Conservation (phyloP, 2,888 invertebrate genomes). For the Oscheius myriophilus region DNA sequence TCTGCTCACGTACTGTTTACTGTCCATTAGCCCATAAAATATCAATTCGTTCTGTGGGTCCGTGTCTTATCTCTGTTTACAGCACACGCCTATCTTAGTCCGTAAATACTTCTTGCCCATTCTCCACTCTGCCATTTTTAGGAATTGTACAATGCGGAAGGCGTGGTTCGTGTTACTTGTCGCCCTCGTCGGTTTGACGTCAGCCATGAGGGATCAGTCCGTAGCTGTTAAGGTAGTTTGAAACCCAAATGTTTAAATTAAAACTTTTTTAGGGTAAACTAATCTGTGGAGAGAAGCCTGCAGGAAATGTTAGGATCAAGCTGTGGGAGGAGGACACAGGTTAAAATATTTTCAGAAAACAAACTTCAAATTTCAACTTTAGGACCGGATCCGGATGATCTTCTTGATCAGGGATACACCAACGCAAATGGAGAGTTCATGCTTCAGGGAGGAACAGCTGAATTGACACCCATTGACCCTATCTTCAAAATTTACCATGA, state of each 20-base stretch:
- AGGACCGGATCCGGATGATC: constrained; percentile 45
- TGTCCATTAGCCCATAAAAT: no score
- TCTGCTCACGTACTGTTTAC: no score
- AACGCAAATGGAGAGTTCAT: constrained; percentile 48
- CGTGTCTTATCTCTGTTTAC: no score
- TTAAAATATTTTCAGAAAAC: not conserved
- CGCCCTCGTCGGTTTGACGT: constrained; percentile 3
- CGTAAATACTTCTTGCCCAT: no score
- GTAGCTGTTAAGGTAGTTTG: constrained; percentile 4
- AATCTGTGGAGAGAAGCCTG: constrained; percentile 47
- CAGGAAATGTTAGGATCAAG: constrained; percentile 49
- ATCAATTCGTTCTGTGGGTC: no score
- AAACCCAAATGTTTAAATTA: not conserved
- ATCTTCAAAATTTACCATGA: constrained; percentile 60
- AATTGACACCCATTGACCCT: constrained; percentile 57
- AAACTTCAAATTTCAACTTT: not conserved
- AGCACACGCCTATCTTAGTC: no score
- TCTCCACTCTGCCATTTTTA: no score
- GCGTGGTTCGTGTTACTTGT: no score
- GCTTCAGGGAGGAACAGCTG: constrained; percentile 50
- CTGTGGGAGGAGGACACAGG: constrained; percentile 51
- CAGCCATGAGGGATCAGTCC: constrained; percentile 3
- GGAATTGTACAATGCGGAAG: no score
- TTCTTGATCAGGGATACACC: constrained; percentile 59
- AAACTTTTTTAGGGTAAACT: constrained; percentile 41